Percentiles rank a stretch among this genome's conserved stretches.
Conservation (phyloP, 2,797 vertebrate genomes). For the Anableps anableps region DNA sequence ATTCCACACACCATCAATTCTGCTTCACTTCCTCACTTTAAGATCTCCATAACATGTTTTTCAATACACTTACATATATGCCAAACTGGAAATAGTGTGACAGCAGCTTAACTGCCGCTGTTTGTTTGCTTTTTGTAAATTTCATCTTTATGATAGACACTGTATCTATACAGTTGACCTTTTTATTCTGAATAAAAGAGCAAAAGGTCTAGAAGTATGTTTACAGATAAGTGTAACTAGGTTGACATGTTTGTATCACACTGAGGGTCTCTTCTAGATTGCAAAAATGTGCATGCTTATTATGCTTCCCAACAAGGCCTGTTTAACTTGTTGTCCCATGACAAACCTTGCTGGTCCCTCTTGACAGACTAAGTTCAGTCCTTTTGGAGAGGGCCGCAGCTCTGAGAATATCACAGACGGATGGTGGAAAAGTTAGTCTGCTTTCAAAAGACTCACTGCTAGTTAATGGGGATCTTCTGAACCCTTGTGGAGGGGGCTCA, state of each 20-base stretch:
- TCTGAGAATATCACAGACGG: slow-evolving; percentile 77
- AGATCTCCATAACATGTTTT: neutral
- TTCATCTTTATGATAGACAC: slow-evolving; percentile 21
- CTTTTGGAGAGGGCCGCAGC: slow-evolving; percentile 41
- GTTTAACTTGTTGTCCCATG: slow-evolving; percentile 45
- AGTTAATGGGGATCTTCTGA: slow-evolving; percentile 38
- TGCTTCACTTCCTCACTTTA: neutral
- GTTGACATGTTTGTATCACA: neutral
- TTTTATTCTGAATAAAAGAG: slow-evolving; percentile 11
- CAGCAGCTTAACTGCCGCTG: neutral
- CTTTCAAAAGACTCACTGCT: slow-evolving; percentile 47
- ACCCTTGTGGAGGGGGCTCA: slow-evolving; percentile 25
- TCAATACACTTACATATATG: neutral
- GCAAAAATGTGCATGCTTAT: slow-evolving; percentile 11
- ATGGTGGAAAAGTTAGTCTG: slow-evolving; percentile 75
- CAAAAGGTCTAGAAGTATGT: neutral
- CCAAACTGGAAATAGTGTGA: neutral
- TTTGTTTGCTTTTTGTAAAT: slow-evolving; percentile 50
- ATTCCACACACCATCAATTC: neutral
- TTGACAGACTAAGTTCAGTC: slow-evolving; percentile 26
- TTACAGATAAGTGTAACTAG: slow-evolving; percentile 4
- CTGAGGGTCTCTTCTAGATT: neutral
- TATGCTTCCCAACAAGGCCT: neutral
- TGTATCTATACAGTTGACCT: slow-evolving; percentile 24
- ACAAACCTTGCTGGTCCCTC: slow-evolving; percentile 53